phyloP scores from a whole-genome alignment of 2,797 vertebrate species.

The Mormyrus hasselquistii region DNA sequence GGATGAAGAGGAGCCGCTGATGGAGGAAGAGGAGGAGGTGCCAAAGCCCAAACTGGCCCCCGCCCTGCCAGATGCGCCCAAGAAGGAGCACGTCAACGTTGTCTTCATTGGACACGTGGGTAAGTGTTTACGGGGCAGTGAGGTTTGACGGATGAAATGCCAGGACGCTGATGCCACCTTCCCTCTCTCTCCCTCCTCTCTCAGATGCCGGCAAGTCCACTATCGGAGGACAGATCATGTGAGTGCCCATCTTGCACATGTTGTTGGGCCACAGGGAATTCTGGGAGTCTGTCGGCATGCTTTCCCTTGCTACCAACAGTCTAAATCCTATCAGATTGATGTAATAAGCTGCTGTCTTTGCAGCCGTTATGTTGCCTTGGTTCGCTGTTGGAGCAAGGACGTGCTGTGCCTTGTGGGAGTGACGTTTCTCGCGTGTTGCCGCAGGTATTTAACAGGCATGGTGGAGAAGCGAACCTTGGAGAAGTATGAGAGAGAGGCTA shows the following conservation, averaged over 20 bases:
- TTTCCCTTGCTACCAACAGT: neutral
- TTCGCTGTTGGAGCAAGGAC: neutral
- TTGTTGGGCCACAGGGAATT: neutral
- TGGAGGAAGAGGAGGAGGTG: slow-evolving; percentile 91
- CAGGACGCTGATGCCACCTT: slow-evolving; percentile 8
- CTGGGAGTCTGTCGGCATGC: neutral
- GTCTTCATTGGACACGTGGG: slow-evolving; percentile 99
- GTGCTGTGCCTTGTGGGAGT: neutral
- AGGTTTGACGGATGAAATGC: neutral
- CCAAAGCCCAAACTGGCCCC: slow-evolving; percentile 74
- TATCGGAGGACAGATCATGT: slow-evolving; percentile 98
- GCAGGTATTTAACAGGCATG: slow-evolving; percentile 97
- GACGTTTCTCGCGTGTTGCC: neutral
- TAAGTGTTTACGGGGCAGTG: slow-evolving; percentile 57
- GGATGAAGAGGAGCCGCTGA: slow-evolving; percentile 68
- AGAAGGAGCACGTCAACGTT: slow-evolving; percentile 95
- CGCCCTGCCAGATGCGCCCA: slow-evolving; percentile 80
- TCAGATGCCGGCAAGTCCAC: slow-evolving; percentile 96
- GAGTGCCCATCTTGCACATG: slow-evolving; percentile 49
- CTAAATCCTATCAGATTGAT: neutral
- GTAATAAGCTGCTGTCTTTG: neutral
- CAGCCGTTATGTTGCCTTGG: neutral
- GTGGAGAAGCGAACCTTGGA: slow-evolving; percentile 97
- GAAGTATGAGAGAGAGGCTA: slow-evolving; percentile 96
- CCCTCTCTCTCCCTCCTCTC: slow-evolving; percentile 1